phyloP scores from a whole-genome alignment of 2,797 vertebrate genomes.

The Thunnus albacares region DNA sequence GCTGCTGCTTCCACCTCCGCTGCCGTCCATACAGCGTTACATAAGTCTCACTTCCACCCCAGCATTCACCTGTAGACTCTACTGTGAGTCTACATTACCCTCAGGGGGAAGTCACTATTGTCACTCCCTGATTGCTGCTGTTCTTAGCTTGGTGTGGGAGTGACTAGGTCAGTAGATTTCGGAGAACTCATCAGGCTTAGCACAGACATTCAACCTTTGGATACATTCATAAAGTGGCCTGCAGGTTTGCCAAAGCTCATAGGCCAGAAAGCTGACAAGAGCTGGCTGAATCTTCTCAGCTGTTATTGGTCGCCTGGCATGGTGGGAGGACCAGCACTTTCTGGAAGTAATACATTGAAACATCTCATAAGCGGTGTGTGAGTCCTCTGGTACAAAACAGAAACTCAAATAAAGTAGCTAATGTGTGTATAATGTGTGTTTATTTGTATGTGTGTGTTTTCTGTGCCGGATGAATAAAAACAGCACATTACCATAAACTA shows the following conservation, averaged over 20 bases:
- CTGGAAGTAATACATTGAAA: slow-evolving; percentile 12
- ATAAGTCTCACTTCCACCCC: too few relatives aligned
- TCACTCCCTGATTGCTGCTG: too few relatives aligned
- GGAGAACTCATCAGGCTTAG: slow-evolving; percentile 2
- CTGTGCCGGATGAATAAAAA: slow-evolving; percentile 45
- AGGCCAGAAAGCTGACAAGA: slow-evolving; percentile 10
- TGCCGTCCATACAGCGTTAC: too few relatives aligned
- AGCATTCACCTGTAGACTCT: too few relatives aligned
- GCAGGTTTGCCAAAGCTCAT: neutral
- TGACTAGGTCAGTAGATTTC: too few relatives aligned
- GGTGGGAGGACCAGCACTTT: neutral
- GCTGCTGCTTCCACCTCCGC: too few relatives aligned
- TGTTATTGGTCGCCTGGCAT: neutral
- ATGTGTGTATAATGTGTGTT: neutral
- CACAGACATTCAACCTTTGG: slow-evolving; percentile 5
- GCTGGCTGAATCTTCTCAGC: slow-evolving; percentile 2
- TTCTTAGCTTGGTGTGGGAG: too few relatives aligned
- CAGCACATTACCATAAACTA: slow-evolving; percentile 42
- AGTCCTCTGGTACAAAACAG: neutral
- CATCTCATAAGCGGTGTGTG: neutral
- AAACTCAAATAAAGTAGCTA: neutral
- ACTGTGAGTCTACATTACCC: too few relatives aligned
- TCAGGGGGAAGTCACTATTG: too few relatives aligned
- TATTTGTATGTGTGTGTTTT: slow-evolving; percentile 4
- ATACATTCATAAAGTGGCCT: neutral